phyloP scores from a whole-genome alignment of 2,888 invertebrate species.

The Dyspetes luteomarginatus region DNA sequence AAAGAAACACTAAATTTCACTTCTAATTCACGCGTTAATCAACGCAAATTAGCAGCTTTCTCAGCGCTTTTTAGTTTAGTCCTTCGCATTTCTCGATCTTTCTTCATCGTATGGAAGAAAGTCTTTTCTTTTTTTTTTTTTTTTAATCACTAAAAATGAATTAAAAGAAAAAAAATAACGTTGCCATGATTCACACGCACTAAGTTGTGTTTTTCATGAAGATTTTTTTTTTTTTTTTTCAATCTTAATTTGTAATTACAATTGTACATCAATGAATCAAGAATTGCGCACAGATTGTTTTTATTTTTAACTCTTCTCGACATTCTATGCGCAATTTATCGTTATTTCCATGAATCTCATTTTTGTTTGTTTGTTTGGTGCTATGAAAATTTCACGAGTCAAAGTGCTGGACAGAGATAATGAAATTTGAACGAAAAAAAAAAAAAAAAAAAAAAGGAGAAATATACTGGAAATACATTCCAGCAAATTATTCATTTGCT shows the following conservation, averaged over 20 bases:
- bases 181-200: slow-evolving; percentile 54
- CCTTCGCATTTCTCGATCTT: slow-evolving; percentile 29
- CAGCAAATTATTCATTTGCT: slow-evolving; percentile 51
- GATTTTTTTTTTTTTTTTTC: slow-evolving; percentile 6
- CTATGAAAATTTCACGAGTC: slow-evolving; percentile 19
- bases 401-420: neutral
- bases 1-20: slow-evolving; percentile 26
- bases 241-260: too few relatives aligned
- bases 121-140: slow-evolving; percentile 5
- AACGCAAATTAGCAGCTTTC: slow-evolving; percentile 21
- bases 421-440: too few relatives aligned
- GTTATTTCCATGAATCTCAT: slow-evolving; percentile 43
- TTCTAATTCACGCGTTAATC: slow-evolving; percentile 12
- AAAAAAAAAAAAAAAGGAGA: too few relatives aligned
- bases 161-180: slow-evolving; percentile 10
- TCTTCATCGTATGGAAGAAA: neutral
- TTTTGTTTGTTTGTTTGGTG: slow-evolving; percentile 9
- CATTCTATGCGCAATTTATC: slow-evolving; percentile 1
- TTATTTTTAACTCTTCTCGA: neutral
- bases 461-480: slow-evolving; percentile 63
- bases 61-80: slow-evolving; percentile 41
- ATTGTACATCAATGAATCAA: neutral
- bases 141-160: slow-evolving; percentile 15
- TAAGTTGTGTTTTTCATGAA: slow-evolving; percentile 6
- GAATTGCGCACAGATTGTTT: slow-evolving; percentile 21